phyloP scores from a whole-genome alignment of 1,140 invertebrate genomes.

The Drosophila neocordata region DNA sequence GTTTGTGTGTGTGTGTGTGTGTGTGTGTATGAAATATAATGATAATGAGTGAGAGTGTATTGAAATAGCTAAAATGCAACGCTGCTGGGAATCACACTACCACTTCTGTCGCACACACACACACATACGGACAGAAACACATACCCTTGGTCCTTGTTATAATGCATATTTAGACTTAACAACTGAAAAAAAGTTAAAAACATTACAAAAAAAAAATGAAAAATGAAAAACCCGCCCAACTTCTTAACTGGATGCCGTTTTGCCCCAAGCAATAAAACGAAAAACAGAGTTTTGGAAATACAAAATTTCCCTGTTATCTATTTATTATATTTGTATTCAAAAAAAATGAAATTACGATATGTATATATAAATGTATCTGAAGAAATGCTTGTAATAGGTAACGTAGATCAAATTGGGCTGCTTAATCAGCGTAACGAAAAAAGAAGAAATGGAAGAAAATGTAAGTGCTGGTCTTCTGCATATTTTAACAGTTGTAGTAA shows the following conservation, averaged over 20 bases:
- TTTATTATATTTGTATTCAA: constrained; percentile 11
- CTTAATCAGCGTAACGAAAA: no score
- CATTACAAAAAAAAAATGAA: constrained; percentile 32
- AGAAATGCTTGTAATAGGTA: neutral
- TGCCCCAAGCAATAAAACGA: constrained; percentile 45
- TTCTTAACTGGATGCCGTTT: constrained; percentile 42
- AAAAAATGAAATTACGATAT: neutral
- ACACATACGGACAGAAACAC: neutral
- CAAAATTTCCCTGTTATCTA: constrained; percentile 37
- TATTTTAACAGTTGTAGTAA: constrained; percentile 30
- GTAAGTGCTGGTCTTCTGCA: neutral
- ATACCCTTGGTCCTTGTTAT: constrained; percentile 25
- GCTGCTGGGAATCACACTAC: constrained; percentile 46
- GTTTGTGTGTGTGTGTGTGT: neutral
- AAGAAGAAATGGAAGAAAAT: no score
- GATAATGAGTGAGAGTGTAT: constrained; percentile 16
- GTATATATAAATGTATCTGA: constrained; percentile 12
- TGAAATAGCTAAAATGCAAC: constrained; percentile 47
- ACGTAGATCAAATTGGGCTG: neutral
- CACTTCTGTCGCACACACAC: constrained; percentile 1
- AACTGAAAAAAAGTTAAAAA: constrained; percentile 30
- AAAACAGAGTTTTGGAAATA: constrained; percentile 52
- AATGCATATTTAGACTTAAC: constrained; percentile 39
- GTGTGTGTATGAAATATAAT: neutral
- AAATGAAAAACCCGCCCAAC: constrained; percentile 31